Evolutionary conservation across 2,797 vertebrate species (phyloP).

Genomic region (Chiloscyllium punctatum): DNA sequence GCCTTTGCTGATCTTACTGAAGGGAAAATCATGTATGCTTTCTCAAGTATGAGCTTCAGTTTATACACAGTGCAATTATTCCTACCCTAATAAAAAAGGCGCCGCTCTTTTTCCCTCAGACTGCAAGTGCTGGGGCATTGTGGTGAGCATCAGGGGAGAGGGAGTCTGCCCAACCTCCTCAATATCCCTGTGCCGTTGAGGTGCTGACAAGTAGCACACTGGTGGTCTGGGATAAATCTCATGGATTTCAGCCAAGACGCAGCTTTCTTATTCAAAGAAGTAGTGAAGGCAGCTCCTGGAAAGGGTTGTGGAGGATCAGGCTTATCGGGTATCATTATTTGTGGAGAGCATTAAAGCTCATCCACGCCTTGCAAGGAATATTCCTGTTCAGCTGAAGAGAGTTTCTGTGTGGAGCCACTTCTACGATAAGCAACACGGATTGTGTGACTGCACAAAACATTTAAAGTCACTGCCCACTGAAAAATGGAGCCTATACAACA

Average conservation of each 20-base stretch:
- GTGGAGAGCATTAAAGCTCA: not conserved
- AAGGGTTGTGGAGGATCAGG: not conserved
- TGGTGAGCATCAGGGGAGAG: too few species aligned
- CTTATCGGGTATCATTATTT: not conserved
- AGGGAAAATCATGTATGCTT: not conserved
- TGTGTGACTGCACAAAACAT: too few species aligned
- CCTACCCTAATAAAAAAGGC: not conserved
- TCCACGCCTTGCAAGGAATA: not conserved
- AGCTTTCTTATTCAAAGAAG: not conserved
- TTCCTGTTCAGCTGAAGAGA: too few species aligned
- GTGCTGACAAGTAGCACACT: not conserved
- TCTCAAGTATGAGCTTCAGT: not conserved
- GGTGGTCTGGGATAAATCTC: not conserved
- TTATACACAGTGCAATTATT: not conserved
- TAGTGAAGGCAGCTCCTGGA: not conserved
- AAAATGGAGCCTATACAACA: too few species aligned
- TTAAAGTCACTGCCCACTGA: too few species aligned
- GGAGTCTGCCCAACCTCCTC: not conserved
- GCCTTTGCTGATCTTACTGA: constrained; percentile 18
- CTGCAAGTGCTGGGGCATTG: too few species aligned
- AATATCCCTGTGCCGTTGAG: not conserved
- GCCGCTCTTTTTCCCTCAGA: too few species aligned
- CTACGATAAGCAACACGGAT: too few species aligned
- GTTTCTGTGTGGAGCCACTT: too few species aligned
- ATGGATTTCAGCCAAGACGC: not conserved